phyloP scores from a whole-genome alignment of 1,140 invertebrate species.

The Zaprionus inermis region DNA sequence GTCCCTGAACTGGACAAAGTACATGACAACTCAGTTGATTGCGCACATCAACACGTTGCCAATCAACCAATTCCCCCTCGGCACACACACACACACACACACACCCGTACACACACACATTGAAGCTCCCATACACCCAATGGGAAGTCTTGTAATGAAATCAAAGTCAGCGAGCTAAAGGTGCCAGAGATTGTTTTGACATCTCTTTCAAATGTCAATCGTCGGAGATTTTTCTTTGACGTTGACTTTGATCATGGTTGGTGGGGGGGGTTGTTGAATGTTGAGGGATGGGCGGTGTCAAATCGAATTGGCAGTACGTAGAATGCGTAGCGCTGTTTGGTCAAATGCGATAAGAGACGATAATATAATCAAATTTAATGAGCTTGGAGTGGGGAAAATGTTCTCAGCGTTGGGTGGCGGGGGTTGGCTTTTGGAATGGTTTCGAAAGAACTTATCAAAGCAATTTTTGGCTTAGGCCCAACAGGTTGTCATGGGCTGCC shows the following conservation, averaged over 20 bases:
- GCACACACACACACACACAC: conserved; percentile 11
- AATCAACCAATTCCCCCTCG: conserved; percentile 44
- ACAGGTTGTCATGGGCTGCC: conserved; percentile 67
- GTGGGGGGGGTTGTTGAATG: too few relatives aligned
- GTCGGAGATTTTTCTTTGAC: conserved; percentile 55
- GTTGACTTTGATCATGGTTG: not conserved
- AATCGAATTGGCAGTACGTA: conserved; percentile 64
- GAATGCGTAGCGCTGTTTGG: conserved; percentile 33
- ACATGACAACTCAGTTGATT: conserved; percentile 69
- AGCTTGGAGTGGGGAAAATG: conserved; percentile 56
- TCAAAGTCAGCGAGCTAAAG: conserved; percentile 57
- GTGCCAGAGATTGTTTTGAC: conserved; percentile 78
- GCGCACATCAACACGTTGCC: conserved; percentile 74
- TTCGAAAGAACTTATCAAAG: conserved; percentile 53
- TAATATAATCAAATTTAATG: conserved; percentile 79
- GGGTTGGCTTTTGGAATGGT: conserved; percentile 26
- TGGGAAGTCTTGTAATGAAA: conserved; percentile 38
- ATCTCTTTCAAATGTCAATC: conserved; percentile 80
- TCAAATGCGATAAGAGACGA: conserved; percentile 77
- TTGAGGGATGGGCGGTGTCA: conserved; percentile 12
- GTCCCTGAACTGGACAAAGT: conserved; percentile 8
- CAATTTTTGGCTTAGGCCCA: conserved; percentile 47
- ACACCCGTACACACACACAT: conserved; percentile 5
- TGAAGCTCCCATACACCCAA: not conserved
- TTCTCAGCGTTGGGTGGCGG: conserved; percentile 14